A percentile compares a stretch with the other conserved stretches of the same genome.
These are phyloP conservation scores for Arvicanthis niloticus DNA, from an alignment of 2,113 vertebrate species.

Conservation along the genomic window DNA sequence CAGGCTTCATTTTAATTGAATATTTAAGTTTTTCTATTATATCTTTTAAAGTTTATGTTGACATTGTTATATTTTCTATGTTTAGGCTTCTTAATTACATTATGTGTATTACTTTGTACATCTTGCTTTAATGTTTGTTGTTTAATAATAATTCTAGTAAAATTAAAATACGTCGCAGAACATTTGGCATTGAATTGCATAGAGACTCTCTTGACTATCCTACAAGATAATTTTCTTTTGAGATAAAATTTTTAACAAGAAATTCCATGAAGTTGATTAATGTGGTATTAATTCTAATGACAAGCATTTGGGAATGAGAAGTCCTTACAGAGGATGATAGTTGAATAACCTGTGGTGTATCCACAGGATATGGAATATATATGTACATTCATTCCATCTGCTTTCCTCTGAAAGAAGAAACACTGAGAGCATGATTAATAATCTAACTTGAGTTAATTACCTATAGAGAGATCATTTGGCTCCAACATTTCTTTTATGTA, in stretches of 20 bases:
- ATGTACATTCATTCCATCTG: neutral
- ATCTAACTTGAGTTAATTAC: neutral
- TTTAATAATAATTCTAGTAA: neutral
- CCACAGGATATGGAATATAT: neutral
- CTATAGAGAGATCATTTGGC: neutral
- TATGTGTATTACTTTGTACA: neutral
- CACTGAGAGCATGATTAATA: neutral
- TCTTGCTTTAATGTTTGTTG: neutral
- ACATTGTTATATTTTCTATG: neutral
- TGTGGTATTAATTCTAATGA: neutral
- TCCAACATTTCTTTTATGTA: neutral
- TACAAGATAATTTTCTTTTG: neutral
- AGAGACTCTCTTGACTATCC: neutral
- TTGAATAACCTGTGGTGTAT: neutral
- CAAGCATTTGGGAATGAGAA: neutral
- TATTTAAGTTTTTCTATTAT: neutral
- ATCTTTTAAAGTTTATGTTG: neutral
- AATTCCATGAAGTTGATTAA: neutral
- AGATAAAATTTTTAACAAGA: neutral
- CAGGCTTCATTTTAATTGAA: neutral
- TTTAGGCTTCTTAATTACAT: neutral
- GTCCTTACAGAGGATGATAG: neutral
- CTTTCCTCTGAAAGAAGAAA: neutral
- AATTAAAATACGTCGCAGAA: neutral
- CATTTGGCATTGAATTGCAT: neutral